Base-by-base conservation (phyloP, 1,140 invertebrate genomes). In the Macrotrachela quadricornifera region DNA sequence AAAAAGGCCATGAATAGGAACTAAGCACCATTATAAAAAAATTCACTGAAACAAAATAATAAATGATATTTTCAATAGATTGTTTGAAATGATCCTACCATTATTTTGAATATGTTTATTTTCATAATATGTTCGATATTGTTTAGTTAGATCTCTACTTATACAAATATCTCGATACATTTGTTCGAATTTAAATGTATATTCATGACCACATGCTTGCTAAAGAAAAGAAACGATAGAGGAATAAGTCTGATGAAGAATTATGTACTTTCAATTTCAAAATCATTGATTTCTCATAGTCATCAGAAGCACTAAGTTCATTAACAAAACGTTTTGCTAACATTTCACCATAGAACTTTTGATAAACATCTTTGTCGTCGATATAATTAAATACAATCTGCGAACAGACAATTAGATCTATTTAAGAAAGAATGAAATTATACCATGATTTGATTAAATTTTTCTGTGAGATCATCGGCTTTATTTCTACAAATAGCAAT, bases 281-380 rank as follows among this genome's bases (percentile, higher is more conserved):
- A 71, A 99, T 96, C 91, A 99, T 96, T 57, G 85, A 91, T 46
- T 87, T 85, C 75, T 99, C 94, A 13, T 90, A 87, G 71, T 99
- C 94, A 67, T 99, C 92, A 63, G 85, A 94, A 13, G 91, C 90
- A 21, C 88, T 95, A 80, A 91, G 85, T 63, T 96, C 87, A 63
- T 85, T 82, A 1, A 96, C 91, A 57, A 97, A 76, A 56, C 92
- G 77, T 72, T 95, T 96, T 6, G 90, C 90, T 54, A 97, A 71
- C 87, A 96, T 92, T 75, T 96, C 97, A 64, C 85, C 91, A 69
- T 97, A 99, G 71, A 95, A 96, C 67, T 94, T 96, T 71, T 96
- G 91, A 72, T 96, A 97, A n/a, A 97, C 91, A 71, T 99, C 94
- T 73, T 97, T 99, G 70, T 99, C 92, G 72, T 97, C 91, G 50